Evolutionary conservation across 2,797 vertebrate species (phyloP), one percentile per base, ranked within the genome.

Genomic region (Lates japonicus): DNA sequence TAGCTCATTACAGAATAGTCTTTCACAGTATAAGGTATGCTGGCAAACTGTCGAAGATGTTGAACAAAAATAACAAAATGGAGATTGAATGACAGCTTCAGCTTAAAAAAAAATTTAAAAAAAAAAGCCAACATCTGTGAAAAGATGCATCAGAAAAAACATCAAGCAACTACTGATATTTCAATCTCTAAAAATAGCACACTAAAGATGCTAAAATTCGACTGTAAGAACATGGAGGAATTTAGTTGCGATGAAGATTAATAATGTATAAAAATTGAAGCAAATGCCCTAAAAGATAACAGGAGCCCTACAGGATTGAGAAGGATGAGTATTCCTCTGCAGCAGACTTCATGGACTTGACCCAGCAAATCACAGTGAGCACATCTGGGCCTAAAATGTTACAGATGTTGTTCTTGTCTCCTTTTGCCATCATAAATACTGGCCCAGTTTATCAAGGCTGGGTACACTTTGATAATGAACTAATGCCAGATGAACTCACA

Each of bases 371-470:
- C 54, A 60, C 17, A 79, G 69, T 33, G 57, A 49, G 55, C 86
- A 81, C 92, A 90, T 90, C 80, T 92, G 85, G 87, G 69, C 58
- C 71, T 87, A 88, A 92, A 90, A 72, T 55, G 75, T 84, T 91
- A 54, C 88, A 91, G 87, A 89, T 88, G 86, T 80, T 78, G 66
- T 72, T 63, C 35, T 4, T 85, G 74, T 88, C 72, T 87, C 80
- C 55, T 80, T 81, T 74, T 81, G 59, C 78, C 51, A 78, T 86
- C 80, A 76, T 88, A 90, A 92, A 91, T 88, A 76, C 72, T 89
- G 94, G 33, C 88, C 93, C 81, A 90, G 82, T 92, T 93, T 86
- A 87, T 83, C 66, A 88, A 85, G 81, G 84, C 80, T 77, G 80
- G 78, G 70, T 68, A 78, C 72, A 78, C 78, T 88, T 82, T 80